Evolutionary conservation across 2,113 vertebrate genomes (phyloP).

Genomic region (Orcinus orca): DNA sequence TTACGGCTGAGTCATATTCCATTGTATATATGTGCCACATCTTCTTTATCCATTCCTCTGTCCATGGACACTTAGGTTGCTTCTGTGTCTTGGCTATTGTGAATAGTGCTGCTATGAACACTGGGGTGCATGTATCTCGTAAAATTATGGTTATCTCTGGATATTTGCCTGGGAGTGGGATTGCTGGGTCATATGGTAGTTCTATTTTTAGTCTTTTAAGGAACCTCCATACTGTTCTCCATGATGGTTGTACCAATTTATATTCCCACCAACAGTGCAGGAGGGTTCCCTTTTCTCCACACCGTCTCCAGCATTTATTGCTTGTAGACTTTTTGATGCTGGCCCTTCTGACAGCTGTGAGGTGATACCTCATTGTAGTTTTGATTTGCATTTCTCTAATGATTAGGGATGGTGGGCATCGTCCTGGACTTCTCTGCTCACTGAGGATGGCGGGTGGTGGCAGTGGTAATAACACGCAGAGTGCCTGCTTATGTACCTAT

Average conservation of each 20-base stretch:
- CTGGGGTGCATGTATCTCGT: neutral
- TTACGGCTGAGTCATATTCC: neutral
- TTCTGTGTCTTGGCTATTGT: too few species aligned
- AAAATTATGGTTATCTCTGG: neutral
- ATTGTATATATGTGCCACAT: neutral
- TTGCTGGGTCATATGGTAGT: neutral
- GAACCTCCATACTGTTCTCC: neutral
- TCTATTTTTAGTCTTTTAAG: too few species aligned
- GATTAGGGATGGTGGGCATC: neutral
- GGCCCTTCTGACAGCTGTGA: neutral
- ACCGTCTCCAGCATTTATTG: neutral
- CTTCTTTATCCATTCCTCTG: neutral
- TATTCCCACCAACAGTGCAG: neutral
- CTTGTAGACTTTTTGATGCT: neutral
- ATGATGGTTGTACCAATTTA: neutral
- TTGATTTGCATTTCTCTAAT: neutral
- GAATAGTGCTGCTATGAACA: neutral
- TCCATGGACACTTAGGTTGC: neutral
- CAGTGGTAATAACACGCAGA: neutral
- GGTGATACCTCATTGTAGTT: neutral
- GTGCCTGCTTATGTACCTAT: accelerated
- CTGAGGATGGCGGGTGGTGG: neutral
- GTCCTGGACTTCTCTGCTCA: neutral
- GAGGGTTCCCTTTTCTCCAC: neutral
- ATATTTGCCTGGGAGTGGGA: neutral